These are phyloP conservation scores for Lithodes maja DNA, from an alignment of 2,888 invertebrate genomes.

Conservation along the genomic window DNA sequence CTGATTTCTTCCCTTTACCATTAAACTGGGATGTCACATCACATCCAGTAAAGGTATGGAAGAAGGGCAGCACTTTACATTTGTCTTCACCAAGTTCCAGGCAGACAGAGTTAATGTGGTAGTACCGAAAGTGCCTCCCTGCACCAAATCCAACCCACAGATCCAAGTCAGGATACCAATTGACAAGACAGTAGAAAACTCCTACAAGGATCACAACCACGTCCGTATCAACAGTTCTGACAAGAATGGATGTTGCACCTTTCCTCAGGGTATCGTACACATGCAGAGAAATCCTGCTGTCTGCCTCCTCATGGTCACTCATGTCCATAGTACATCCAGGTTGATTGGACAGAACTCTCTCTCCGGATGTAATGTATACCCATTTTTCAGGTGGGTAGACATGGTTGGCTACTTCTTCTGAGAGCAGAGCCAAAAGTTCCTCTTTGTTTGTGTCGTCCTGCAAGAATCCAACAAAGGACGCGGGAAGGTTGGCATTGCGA, in stretches of 20 bases:
- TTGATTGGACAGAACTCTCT: slow-evolving; percentile 28
- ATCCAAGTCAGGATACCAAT: slow-evolving; percentile 17
- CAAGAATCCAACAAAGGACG: slow-evolving; percentile 27
- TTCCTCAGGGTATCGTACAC: slow-evolving; percentile 23
- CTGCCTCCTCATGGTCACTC: slow-evolving; percentile 27
- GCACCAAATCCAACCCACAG: slow-evolving; percentile 26
- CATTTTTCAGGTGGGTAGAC: slow-evolving; percentile 22
- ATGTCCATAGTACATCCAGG: slow-evolving; percentile 20
- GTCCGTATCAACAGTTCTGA: slow-evolving; percentile 30
- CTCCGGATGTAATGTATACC: slow-evolving; percentile 25
- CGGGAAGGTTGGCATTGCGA: slow-evolving; percentile 30
- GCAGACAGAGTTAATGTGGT: slow-evolving; percentile 17
- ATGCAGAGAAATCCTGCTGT: slow-evolving; percentile 33
- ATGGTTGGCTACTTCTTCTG: slow-evolving; percentile 35
- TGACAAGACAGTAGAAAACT: slow-evolving; percentile 1
- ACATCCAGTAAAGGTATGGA: slow-evolving; percentile 28
- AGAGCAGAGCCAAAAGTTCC: background rate
- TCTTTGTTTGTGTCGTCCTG: slow-evolving; percentile 22
- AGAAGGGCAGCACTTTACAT: slow-evolving; percentile 9
- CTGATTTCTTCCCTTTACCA: slow-evolving; percentile 35
- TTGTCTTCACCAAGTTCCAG: slow-evolving; percentile 28
- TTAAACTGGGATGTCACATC: slow-evolving; percentile 26
- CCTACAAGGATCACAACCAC: slow-evolving; percentile 20
- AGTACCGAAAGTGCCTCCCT: slow-evolving; percentile 22
- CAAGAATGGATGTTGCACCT: slow-evolving; percentile 24